Evolutionary conservation across 2,797 vertebrate species (phyloP).

Genomic region (Alfaro cultratus): DNA sequence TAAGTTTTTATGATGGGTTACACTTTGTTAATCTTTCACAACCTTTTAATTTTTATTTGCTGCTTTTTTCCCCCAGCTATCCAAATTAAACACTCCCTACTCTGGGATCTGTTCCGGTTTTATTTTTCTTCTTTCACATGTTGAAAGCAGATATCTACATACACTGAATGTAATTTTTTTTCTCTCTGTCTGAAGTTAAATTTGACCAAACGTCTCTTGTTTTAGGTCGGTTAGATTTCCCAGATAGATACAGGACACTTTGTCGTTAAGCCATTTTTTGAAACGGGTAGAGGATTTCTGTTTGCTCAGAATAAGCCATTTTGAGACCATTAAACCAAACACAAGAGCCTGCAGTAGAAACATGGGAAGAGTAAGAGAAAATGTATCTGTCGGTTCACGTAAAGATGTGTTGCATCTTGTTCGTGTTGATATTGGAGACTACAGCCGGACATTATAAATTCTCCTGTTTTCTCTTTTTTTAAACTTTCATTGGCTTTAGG

Average conservation of each 20-base stretch:
- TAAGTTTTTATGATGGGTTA: background rate
- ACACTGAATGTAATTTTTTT: too few species aligned
- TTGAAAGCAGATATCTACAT: background rate
- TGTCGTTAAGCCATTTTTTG: too few species aligned
- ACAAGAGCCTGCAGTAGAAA: too few species aligned
- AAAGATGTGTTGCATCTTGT: background rate
- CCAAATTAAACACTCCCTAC: background rate
- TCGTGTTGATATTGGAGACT: background rate
- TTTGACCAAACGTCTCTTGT: too few species aligned
- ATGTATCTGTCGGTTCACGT: background rate
- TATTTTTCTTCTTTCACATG: background rate
- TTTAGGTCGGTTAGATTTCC: too few species aligned
- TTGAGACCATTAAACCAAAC: too few species aligned
- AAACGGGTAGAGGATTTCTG: too few species aligned
- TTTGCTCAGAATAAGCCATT: too few species aligned
- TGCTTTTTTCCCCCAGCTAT: background rate
- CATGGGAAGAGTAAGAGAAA: background rate
- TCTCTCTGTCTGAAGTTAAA: too few species aligned
- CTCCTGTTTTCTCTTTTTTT: background rate
- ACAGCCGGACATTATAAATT: background rate
- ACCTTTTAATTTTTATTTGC: background rate
- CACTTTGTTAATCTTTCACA: background rate
- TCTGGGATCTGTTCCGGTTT: background rate
- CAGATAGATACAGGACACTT: too few species aligned
- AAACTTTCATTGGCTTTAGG: background rate